Evolutionary conservation across 2,888 invertebrate genomes (phyloP).

Genomic region (Camponotus fellah): DNA sequence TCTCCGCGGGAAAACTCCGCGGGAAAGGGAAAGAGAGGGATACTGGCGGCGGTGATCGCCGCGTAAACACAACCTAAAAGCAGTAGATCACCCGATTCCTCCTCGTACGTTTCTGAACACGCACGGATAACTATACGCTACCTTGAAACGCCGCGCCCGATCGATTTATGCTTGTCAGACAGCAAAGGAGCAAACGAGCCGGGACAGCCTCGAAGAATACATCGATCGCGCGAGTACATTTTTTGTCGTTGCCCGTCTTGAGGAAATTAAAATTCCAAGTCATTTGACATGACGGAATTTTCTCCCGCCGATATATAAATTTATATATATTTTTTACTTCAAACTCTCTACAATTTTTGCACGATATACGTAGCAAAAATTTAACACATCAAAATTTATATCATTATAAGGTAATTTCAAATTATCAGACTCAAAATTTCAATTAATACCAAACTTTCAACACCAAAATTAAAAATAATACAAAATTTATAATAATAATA

Average conservation of each 20-base stretch:
- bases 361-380: too few relatives aligned
- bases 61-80: slow-evolving; percentile 77
- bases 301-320: too few relatives aligned
- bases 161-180: slow-evolving; percentile 51
- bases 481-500: too few relatives aligned
- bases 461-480: too few relatives aligned
- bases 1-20: slow-evolving; percentile 67
- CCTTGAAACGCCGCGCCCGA: slow-evolving; percentile 52
- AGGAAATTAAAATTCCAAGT: not conserved
- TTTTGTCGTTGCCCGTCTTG: slow-evolving; percentile 20
- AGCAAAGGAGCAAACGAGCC: slow-evolving; percentile 37
- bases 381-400: too few relatives aligned
- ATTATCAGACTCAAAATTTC: too few relatives aligned
- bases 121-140: slow-evolving; percentile 45
- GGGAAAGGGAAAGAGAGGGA: slow-evolving; percentile 33
- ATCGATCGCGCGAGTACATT: slow-evolving; percentile 5
- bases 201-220: slow-evolving; percentile 13
- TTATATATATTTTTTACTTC: not conserved
- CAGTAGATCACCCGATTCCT: slow-evolving; percentile 74
- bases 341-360: not conserved
- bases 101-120: slow-evolving; percentile 69
- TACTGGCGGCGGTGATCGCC: slow-evolving; percentile 75
- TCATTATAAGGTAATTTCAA: too few relatives aligned
- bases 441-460: too few relatives aligned
- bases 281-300: not conserved